Conservation (phyloP, 2,888 invertebrate genomes). For the Dasypogon diadema region DNA sequence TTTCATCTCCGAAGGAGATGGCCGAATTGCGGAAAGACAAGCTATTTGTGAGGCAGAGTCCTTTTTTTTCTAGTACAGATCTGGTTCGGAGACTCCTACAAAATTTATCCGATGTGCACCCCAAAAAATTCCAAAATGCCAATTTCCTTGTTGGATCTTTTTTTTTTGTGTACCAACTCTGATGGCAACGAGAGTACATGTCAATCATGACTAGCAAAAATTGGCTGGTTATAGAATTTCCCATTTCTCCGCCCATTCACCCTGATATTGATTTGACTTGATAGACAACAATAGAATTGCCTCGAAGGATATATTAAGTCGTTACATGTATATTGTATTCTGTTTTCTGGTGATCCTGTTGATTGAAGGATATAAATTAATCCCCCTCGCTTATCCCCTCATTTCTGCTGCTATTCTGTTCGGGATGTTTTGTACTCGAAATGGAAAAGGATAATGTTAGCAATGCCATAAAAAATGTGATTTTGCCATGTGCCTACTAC, state of each 20-base stretch:
- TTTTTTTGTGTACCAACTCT: neutral
- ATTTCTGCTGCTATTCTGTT: neutral
- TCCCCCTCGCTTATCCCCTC: slow-evolving; percentile 18
- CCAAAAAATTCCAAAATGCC: slow-evolving; percentile 7
- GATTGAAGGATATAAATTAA: slow-evolving; percentile 48
- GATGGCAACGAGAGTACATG: slow-evolving; percentile 5
- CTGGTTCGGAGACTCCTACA: neutral
- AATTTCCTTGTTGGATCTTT: neutral
- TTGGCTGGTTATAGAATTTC: slow-evolving; percentile 34
- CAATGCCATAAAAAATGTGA: neutral
- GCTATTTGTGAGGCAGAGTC: neutral
- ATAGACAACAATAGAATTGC: slow-evolving; percentile 41
- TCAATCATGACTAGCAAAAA: slow-evolving; percentile 36
- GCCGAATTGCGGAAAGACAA: no score
- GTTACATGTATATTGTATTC: slow-evolving; percentile 36
- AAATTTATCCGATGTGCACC: slow-evolving; percentile 5
- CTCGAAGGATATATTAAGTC: slow-evolving; percentile 43
- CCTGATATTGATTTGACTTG: slow-evolving; percentile 36
- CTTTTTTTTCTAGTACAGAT: neutral
- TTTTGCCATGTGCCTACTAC: neutral
- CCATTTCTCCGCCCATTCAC: neutral
- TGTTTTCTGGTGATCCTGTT: slow-evolving; percentile 42
- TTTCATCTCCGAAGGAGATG: neutral
- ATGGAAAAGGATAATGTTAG: neutral
- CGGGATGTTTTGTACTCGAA: neutral